Conservation (phyloP, 2,888 invertebrate genomes). For the Aphidoletes aphidimyza region DNA sequence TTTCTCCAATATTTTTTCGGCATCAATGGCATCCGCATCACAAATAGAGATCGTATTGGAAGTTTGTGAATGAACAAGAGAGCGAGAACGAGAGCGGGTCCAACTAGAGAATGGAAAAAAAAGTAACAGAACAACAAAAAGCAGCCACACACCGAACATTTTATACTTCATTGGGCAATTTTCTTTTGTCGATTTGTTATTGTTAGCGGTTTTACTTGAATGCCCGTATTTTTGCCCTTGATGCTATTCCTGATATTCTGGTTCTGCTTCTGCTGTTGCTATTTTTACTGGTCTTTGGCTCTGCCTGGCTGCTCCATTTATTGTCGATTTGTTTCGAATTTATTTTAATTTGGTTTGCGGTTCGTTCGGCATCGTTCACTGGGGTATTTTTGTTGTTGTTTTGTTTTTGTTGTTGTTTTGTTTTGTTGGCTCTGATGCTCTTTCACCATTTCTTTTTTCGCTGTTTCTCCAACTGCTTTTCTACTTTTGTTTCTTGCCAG, state of each 20-base stretch:
- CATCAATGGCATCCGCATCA: neutral
- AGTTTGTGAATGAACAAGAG: too few relatives aligned
- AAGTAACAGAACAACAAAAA: neutral
- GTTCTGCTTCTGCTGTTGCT: too few relatives aligned
- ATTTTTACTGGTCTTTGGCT: neutral
- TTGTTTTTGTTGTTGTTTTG: neutral
- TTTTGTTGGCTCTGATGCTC: neutral
- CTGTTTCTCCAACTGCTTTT: too few relatives aligned
- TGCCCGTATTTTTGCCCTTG: neutral
- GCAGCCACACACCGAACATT: neutral
- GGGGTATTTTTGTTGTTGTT: neutral
- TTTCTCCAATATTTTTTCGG: constrained; percentile 13
- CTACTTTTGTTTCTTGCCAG: too few relatives aligned
- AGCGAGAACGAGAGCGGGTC: neutral
- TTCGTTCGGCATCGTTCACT: neutral
- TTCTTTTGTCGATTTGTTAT: constrained; percentile 42
- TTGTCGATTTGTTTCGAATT: constrained; percentile 5
- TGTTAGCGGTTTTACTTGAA: neutral
- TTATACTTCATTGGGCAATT: constrained; percentile 29
- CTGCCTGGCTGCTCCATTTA: neutral
- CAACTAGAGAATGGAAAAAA: too few relatives aligned
- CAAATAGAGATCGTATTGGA: too few relatives aligned
- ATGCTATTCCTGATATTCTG: too few relatives aligned
- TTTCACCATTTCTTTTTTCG: too few relatives aligned
- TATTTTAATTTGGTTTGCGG: constrained; percentile 35